These are phyloP conservation scores for Leucophenga varia DNA, from an alignment of 1,140 invertebrate species.

Conservation along the genomic window DNA sequence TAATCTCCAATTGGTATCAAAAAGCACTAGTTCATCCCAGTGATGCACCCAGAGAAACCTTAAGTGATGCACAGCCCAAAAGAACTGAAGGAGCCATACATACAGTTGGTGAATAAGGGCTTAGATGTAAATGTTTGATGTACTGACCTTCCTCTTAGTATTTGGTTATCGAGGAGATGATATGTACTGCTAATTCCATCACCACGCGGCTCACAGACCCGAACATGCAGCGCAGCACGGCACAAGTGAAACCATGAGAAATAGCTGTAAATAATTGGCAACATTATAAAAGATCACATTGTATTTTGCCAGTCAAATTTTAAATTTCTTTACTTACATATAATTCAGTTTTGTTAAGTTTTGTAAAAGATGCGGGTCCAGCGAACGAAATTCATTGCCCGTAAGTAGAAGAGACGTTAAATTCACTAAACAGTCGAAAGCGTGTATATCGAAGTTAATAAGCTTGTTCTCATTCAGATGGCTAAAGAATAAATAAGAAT, in stretches of 20 bases:
- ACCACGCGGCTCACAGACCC: slow-evolving; percentile 63
- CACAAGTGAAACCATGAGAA: slow-evolving; percentile 67
- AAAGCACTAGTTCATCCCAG: too few species aligned
- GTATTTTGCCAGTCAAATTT: slow-evolving; percentile 25
- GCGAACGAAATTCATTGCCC: slow-evolving; percentile 56
- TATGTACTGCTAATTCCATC: slow-evolving; percentile 65
- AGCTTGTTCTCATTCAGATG: slow-evolving; percentile 46
- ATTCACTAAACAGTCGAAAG: slow-evolving; percentile 46
- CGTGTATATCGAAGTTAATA: slow-evolving; percentile 52
- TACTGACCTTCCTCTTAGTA: slow-evolving; percentile 60
- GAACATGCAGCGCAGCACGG: slow-evolving; percentile 61
- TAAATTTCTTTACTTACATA: slow-evolving; percentile 55
- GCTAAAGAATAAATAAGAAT: slow-evolving; percentile 13
- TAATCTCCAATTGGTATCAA: too few species aligned
- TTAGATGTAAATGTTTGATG: too few species aligned
- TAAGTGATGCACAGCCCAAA: too few species aligned
- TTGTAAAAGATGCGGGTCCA: slow-evolving; percentile 55
- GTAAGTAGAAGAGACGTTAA: slow-evolving; percentile 42
- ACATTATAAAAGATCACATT: slow-evolving; percentile 5
- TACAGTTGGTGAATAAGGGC: too few species aligned
- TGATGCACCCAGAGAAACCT: too few species aligned
- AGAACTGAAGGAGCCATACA: too few species aligned
- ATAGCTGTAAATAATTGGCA: slow-evolving; percentile 59
- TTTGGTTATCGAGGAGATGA: slow-evolving; percentile 63
- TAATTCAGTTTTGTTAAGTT: slow-evolving; percentile 56